Conservation (phyloP, 2,797 vertebrate genomes). For the Epinephelus malabaricus region DNA sequence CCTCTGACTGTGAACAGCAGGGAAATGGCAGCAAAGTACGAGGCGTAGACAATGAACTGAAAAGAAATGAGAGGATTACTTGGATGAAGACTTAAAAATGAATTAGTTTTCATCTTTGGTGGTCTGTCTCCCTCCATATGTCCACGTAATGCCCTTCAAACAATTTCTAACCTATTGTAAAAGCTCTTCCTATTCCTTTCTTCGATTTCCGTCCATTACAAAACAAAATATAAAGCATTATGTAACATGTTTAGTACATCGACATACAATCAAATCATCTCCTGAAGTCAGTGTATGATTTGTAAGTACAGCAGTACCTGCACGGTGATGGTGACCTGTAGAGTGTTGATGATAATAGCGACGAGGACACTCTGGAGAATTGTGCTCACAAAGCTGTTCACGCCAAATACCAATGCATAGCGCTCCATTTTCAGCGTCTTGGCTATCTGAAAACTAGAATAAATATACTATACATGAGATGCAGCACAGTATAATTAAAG, state of each 20-base stretch:
- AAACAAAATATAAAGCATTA: background rate
- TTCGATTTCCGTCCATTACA: too few species aligned
- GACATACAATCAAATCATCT: background rate
- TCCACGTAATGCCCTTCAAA: background rate
- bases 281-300: background rate
- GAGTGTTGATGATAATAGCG: slow-evolving; percentile 81
- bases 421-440: slow-evolving; percentile 83
- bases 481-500: background rate
- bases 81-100: background rate
- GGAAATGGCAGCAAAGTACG: slow-evolving; percentile 53
- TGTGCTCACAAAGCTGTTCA: slow-evolving; percentile 87
- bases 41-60: slow-evolving; percentile 64
- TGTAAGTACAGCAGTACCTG: slow-evolving; percentile 79
- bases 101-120: background rate
- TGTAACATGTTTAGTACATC: background rate
- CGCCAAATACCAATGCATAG: slow-evolving; percentile 89
- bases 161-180: background rate
- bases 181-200: background rate
- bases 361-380: slow-evolving; percentile 88
- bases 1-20: slow-evolving; percentile 70
- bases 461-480: background rate
- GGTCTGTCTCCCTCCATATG: background rate
- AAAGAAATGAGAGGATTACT: slow-evolving; percentile 14
- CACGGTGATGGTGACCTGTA: slow-evolving; percentile 80
- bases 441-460: slow-evolving; percentile 89